Evolutionary conservation across 2,113 vertebrate genomes (phyloP).

Genomic region (Asarcornis scutulata): DNA sequence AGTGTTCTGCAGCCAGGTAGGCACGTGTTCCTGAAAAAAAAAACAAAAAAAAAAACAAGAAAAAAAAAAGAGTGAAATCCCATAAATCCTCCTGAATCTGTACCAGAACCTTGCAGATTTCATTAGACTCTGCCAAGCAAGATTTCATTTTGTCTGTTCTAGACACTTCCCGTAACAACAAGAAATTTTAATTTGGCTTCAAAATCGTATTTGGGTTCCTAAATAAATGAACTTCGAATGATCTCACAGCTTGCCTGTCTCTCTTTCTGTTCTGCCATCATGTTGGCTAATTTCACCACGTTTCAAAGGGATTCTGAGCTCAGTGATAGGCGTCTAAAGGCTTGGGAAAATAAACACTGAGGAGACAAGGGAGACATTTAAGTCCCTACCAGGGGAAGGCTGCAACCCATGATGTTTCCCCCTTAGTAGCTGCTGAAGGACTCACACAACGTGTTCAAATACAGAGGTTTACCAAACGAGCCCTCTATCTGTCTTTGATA

Average conservation of each 20-base stretch:
- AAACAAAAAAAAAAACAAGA: not conserved
- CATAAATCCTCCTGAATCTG: constrained; percentile 22
- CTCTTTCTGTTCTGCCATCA: constrained; percentile 46
- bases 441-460: not conserved
- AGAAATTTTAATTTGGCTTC: constrained; percentile 61
- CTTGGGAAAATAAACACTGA: constrained; percentile 8
- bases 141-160: constrained; percentile 52
- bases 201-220: constrained; percentile 53
- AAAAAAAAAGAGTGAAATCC: not conserved
- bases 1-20: constrained; percentile 93
- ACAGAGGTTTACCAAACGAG: not conserved
- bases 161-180: constrained; percentile 27
- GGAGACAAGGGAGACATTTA: not conserved
- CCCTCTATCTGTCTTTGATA: not conserved
- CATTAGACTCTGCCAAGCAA: constrained; percentile 22
- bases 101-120: constrained; percentile 40
- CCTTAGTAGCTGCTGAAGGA: not conserved
- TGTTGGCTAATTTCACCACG: not conserved
- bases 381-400: not conserved
- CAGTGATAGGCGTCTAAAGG: not conserved
- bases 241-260: constrained; percentile 70
- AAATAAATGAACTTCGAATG: constrained; percentile 57
- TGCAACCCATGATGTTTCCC: not conserved
- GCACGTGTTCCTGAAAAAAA: constrained; percentile 84
- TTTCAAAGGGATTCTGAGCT: constrained; percentile 38